Percentiles rank a stretch among this genome's conserved stretches.
These are phyloP conservation scores for Nephrotoma appendiculata DNA, from an alignment of 2,888 invertebrate genomes.

Conservation along the genomic window DNA sequence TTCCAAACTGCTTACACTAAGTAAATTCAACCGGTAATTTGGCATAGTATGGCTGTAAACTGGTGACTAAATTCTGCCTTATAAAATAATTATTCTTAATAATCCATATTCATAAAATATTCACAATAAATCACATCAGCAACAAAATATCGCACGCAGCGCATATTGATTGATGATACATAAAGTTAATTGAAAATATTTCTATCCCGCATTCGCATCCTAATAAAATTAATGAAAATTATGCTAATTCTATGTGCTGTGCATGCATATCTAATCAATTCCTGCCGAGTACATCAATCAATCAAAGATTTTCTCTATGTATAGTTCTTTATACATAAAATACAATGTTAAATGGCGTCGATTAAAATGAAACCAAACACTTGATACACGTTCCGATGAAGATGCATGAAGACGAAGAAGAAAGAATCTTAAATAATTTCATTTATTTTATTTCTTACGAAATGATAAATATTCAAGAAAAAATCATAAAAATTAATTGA, in stretches of 20 bases:
- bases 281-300: background rate
- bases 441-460: background rate
- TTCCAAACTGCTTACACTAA: too few relatives aligned
- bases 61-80: too few relatives aligned
- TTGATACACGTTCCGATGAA: background rate
- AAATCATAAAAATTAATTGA: background rate
- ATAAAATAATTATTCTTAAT: too few relatives aligned
- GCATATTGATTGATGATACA: background rate
- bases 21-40: too few relatives aligned
- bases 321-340: background rate
- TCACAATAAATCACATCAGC: background rate
- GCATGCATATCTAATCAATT: background rate
- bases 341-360: background rate
- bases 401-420: background rate
- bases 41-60: too few relatives aligned
- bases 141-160: background rate
- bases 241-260: background rate
- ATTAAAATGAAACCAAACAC: background rate
- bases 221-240: background rate
- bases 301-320: background rate
- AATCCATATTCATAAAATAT: background rate
- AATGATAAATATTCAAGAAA: background rate
- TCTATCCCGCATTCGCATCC: background rate
- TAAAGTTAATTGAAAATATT: background rate
- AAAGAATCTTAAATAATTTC: background rate